Percentiles rank a stretch among this genome's conserved stretches.
These are phyloP conservation scores for Bombylius discolor DNA, from an alignment of 2,888 invertebrate species.

Conservation along the genomic window DNA sequence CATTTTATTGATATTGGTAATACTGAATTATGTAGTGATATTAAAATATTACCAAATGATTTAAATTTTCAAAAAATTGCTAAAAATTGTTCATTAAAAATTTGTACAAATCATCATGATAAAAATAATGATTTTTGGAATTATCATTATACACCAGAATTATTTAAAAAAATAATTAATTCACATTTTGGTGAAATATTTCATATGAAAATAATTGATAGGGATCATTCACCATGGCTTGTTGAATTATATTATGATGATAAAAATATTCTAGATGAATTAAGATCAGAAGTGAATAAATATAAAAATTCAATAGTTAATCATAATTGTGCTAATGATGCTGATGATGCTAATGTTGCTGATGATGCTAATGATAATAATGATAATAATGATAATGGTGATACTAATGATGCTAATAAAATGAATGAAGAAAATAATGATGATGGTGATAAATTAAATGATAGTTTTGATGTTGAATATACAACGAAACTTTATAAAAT, in stretches of 20 bases:
- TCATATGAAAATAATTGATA: constrained; percentile 23
- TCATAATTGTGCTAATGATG: too few species aligned
- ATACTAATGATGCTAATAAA: too few species aligned
- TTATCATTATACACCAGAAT: constrained; percentile 47
- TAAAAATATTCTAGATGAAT: background rate
- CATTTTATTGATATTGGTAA: constrained; percentile 62
- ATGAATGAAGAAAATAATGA: too few species aligned
- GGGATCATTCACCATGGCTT: constrained; percentile 10
- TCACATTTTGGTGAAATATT: constrained; percentile 44
- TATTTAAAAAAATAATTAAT: constrained; percentile 51
- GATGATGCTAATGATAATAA: too few species aligned
- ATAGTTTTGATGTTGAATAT: too few species aligned
- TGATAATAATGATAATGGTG: too few species aligned
- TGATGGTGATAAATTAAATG: too few species aligned
- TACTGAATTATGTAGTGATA: constrained; percentile 42
- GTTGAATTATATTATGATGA: constrained; percentile 3
- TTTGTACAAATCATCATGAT: constrained; percentile 26
- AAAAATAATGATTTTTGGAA: constrained; percentile 39
- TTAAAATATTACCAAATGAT: constrained; percentile 46
- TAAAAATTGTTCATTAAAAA: constrained; percentile 46
- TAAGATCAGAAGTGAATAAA: background rate
- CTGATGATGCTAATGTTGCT: too few species aligned
- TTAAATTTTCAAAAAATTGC: constrained; percentile 46
- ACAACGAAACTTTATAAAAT: too few species aligned
- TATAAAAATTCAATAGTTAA: too few species aligned